These are phyloP conservation scores for Encarsia formosa DNA, from an alignment of 2,888 invertebrate genomes.

Conservation along the genomic window DNA sequence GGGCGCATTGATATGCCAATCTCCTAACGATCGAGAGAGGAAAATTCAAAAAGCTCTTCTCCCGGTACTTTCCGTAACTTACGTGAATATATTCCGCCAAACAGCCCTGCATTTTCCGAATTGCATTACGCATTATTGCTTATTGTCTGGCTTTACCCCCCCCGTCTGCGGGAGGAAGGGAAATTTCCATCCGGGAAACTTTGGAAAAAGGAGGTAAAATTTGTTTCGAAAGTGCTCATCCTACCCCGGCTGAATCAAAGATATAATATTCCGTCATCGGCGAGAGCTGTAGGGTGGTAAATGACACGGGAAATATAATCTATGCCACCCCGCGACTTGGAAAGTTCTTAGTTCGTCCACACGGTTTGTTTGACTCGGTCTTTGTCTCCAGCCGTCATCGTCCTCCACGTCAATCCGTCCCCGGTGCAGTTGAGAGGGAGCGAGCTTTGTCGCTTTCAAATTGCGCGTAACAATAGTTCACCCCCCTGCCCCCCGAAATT, in stretches of 20 bases:
- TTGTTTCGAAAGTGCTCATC: too few species aligned
- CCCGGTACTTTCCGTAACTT: too few species aligned
- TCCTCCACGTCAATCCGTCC: slow-evolving; percentile 38
- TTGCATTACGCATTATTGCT: slow-evolving; percentile 50
- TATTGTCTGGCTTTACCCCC: slow-evolving; percentile 40
- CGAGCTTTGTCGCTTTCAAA: slow-evolving; percentile 42
- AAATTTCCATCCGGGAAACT: too few species aligned
- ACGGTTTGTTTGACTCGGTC: slow-evolving; percentile 14
- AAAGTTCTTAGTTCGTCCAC: slow-evolving; percentile 17
- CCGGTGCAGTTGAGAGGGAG: slow-evolving; percentile 30
- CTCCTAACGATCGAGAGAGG: not conserved
- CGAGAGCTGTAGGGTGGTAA: too few species aligned
- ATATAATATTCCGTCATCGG: too few species aligned
- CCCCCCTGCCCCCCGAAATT: slow-evolving; percentile 44
- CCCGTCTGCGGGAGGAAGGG: slow-evolving; percentile 1
- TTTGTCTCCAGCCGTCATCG: slow-evolving; percentile 14
- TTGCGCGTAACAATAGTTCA: slow-evolving; percentile 48
- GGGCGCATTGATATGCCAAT: not conserved
- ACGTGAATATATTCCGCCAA: too few species aligned
- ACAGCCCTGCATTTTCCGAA: slow-evolving; percentile 48
- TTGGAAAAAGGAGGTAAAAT: too few species aligned
- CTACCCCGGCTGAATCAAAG: too few species aligned
- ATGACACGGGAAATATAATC: slow-evolving; percentile 44
- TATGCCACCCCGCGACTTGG: slow-evolving; percentile 27
- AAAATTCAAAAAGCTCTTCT: not conserved